These are phyloP conservation scores for Euphydryas editha DNA, from an alignment of 2,888 invertebrate genomes.

Conservation along the genomic window DNA sequence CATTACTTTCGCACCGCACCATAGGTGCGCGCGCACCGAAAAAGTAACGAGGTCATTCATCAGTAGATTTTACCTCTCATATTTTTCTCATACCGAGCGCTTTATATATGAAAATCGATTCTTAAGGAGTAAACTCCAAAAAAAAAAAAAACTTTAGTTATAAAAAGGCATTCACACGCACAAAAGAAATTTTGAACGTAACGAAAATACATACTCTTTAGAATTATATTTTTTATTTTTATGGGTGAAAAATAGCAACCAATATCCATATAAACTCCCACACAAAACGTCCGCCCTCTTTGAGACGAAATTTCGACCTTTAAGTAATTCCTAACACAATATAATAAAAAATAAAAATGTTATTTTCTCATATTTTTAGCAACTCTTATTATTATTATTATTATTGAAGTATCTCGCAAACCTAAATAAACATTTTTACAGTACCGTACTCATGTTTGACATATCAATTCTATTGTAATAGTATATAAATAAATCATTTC, in stretches of 20 bases:
- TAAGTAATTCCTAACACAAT: neutral
- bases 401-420: slow-evolving; percentile 9
- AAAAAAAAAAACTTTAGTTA: too few relatives aligned
- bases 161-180: too few relatives aligned
- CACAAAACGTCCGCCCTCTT: neutral
- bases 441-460: slow-evolving; percentile 40
- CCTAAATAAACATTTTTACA: slow-evolving; percentile 18
- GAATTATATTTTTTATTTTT: too few relatives aligned
- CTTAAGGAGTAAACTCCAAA: too few relatives aligned
- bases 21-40: too few relatives aligned
- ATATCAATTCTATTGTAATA: slow-evolving; percentile 34
- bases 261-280: neutral
- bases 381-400: neutral
- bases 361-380: slow-evolving; percentile 12
- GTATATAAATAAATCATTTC: slow-evolving; percentile 28
- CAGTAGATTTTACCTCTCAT: too few relatives aligned
- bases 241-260: neutral
- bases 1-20: too few relatives aligned
- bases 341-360: neutral
- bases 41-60: too few relatives aligned
- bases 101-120: too few relatives aligned
- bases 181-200: too few relatives aligned
- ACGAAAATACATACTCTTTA: too few relatives aligned
- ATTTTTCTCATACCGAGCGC: too few relatives aligned
- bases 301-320: slow-evolving; percentile 1